Evolutionary conservation across 2,888 invertebrate genomes (phyloP).

Genomic region (Pomacea canaliculata): DNA sequence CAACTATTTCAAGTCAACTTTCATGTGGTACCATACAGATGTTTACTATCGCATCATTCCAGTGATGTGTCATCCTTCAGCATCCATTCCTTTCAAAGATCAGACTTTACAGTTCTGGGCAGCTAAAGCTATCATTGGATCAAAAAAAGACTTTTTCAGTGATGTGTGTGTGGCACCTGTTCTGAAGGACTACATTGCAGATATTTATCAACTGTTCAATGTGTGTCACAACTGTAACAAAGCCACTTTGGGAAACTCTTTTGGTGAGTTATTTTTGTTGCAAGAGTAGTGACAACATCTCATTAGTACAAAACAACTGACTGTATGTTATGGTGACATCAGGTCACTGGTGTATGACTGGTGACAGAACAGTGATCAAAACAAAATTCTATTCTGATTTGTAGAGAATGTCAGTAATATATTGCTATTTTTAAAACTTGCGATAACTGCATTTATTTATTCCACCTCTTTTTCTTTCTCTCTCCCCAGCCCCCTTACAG

Average conservation of each 20-base stretch:
- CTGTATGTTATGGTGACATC: too few species aligned
- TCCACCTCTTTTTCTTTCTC: too few species aligned
- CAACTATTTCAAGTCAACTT: slow-evolving; percentile 72
- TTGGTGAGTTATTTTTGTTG: slow-evolving; percentile 51
- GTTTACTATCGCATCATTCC: slow-evolving; percentile 70
- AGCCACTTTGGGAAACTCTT: slow-evolving; percentile 54
- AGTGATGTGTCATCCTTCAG: slow-evolving; percentile 42
- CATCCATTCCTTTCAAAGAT: slow-evolving; percentile 32
- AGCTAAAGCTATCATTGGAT: slow-evolving; percentile 68
- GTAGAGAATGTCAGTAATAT: too few species aligned
- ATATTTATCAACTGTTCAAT: slow-evolving; percentile 69
- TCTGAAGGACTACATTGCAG: slow-evolving; percentile 70
- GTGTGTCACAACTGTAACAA: slow-evolving; percentile 69
- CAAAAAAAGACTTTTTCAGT: slow-evolving; percentile 69
- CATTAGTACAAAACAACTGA: too few species aligned
- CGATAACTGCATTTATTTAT: too few species aligned
- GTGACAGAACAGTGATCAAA: neutral
- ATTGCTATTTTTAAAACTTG: too few species aligned
- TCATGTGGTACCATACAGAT: slow-evolving; percentile 73
- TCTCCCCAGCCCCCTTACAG: too few species aligned
- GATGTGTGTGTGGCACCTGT: slow-evolving; percentile 64
- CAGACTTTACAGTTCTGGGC: slow-evolving; percentile 66
- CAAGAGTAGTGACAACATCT: too few species aligned
- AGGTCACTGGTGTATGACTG: neutral
- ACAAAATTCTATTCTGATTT: too few species aligned